phyloP scores from a whole-genome alignment of 2,113 vertebrate species.

The Petrocephalus microphthalmus region DNA sequence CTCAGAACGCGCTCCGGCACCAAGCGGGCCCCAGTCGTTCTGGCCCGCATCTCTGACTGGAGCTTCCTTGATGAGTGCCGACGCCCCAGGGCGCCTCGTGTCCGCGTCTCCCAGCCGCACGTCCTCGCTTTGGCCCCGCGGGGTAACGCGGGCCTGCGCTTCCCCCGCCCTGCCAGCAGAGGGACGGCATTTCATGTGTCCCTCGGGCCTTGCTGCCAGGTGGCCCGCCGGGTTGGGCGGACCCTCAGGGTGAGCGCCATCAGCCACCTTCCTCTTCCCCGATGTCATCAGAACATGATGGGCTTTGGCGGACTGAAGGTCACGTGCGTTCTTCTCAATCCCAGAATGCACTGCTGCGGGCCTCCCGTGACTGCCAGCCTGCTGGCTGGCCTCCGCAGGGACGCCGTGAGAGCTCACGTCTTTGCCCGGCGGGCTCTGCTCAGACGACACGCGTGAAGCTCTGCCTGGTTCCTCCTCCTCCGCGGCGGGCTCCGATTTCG shows the following conservation, averaged over 20 bases:
- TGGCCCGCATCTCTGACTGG: slow-evolving; percentile 64
- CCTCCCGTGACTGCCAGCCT: slow-evolving; percentile 19
- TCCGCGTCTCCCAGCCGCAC: slow-evolving; percentile 36
- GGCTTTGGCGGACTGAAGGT: slow-evolving; percentile 1
- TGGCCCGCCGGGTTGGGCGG: background rate
- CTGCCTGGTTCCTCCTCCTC: slow-evolving; percentile 24
- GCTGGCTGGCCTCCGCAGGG: slow-evolving; percentile 25
- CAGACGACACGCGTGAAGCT: slow-evolving; percentile 1
- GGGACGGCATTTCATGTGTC: slow-evolving; percentile 16
- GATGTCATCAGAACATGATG: slow-evolving; percentile 18
- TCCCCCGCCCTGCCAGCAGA: background rate
- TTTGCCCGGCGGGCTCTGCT: slow-evolving; percentile 22
- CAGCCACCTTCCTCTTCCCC: slow-evolving; percentile 18
- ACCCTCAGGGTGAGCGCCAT: background rate
- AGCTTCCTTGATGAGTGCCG: slow-evolving; percentile 47
- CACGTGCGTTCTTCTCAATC: background rate
- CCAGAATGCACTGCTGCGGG: background rate
- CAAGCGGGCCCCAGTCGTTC: slow-evolving; percentile 52
- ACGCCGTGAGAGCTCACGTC: slow-evolving; percentile 14
- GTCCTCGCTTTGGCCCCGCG: slow-evolving; percentile 45
- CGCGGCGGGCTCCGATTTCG: slow-evolving; percentile 18
- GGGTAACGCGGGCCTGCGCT: slow-evolving; percentile 18
- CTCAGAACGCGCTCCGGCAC: background rate
- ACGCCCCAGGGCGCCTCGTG: background rate
- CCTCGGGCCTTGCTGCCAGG: slow-evolving; percentile 13